Evolutionary conservation across 1,140 invertebrate species (phyloP).

Genomic region (Parasteatoda tepidariorum): DNA sequence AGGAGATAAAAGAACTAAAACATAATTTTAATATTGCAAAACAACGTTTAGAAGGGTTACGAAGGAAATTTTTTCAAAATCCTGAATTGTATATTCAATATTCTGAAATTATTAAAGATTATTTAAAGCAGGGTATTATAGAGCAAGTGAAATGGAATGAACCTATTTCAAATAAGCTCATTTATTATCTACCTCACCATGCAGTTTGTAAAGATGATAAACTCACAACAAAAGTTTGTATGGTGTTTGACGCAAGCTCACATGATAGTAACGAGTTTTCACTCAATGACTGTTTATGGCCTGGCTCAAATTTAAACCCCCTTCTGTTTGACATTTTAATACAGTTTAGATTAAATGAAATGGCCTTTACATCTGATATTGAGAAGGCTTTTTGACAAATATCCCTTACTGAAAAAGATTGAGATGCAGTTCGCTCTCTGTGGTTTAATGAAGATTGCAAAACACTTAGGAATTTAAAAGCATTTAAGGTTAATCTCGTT

Average conservation of each 20-base stretch:
- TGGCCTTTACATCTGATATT: no score
- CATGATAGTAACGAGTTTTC: no score
- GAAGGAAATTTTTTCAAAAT: neutral
- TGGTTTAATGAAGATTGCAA: neutral
- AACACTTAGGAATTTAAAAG: neutral
- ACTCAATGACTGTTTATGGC: no score
- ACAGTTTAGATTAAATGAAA: neutral
- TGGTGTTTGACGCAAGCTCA: no score
- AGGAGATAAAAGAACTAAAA: neutral
- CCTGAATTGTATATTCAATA: neutral
- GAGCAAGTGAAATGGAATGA: no score
- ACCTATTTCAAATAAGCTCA: no score
- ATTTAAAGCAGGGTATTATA: neutral
- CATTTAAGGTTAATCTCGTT: neutral
- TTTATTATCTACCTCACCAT: no score
- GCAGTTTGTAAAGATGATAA: neutral
- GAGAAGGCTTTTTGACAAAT: no score
- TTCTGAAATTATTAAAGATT: neutral
- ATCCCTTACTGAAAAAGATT: no score
- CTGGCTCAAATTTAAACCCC: no score
- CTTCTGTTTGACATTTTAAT: no score
- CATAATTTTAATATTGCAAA: neutral
- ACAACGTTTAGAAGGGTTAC: neutral
- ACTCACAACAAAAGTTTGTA: neutral
- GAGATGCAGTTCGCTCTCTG: no score